Evolutionary conservation across 2,888 invertebrate genomes (phyloP), one percentile per base, ranked within the genome.

Genomic region (Mylabris sibirica): DNA sequence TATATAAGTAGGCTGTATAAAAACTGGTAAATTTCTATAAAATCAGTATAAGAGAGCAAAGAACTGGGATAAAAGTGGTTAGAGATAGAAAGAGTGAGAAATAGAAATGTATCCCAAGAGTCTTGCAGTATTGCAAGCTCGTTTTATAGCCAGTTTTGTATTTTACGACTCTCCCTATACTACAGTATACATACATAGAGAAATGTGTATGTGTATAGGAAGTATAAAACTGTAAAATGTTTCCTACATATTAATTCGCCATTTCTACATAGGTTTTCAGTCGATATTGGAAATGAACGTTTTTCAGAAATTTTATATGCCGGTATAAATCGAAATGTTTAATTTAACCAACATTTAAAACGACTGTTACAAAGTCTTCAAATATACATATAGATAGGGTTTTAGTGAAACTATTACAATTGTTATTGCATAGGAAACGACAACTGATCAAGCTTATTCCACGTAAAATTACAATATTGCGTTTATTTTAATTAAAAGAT

Each of bases 61-160:
- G 20, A 9, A 49, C 20, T 6, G 0, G 11, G 20, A 24, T 49
- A 24, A 22, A 9, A 53, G 22, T 24, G 22, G 22, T 24, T 24
- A 12, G 8, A 53, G 12, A 12, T 12, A 24, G 17, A 9, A 20
- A 22, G 11, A 22, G 3, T 8, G 22, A 49, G 24, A 53, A 12
- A 53, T 22, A 24, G 53, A 24, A 20, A 53, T 24, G 22, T 76
- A 70, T 75, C 68, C 65, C 73, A 71, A 69, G 69, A 64, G 71
- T 6, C 62, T 62, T 71, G 66, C 69, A 75, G 60, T 72, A 72
- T 71, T 74, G 72, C 71, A 60, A 68, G 53, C 12, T 66, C 71
- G 70, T 79, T 83, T 83, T 81, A 82, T 78, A 76, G 79, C 81
- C 77, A 79, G 80, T 82, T 82, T 53, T 82, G 81, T 79, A 77